Conservation (phyloP, 2,888 invertebrate species). For the Hyles lineata region DNA sequence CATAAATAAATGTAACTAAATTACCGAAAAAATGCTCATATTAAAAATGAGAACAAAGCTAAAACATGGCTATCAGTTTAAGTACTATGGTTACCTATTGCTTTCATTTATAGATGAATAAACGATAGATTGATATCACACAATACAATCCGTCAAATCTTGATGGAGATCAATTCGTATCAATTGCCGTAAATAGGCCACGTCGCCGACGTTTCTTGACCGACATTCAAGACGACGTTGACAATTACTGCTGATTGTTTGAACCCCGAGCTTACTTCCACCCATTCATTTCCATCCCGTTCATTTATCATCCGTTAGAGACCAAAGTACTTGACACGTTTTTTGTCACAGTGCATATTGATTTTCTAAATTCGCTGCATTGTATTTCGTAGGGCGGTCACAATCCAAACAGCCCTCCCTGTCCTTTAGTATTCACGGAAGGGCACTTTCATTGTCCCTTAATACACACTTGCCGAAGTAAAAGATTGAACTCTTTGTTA, state of each 20-base stretch:
- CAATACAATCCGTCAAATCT: constrained; percentile 36
- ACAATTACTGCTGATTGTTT: constrained; percentile 60
- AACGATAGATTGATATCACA: constrained; percentile 25
- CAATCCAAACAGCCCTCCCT: not conserved
- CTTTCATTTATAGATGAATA: constrained; percentile 22
- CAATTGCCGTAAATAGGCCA: constrained; percentile 67
- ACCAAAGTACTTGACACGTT: constrained; percentile 33
- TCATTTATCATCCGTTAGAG: constrained; percentile 40
- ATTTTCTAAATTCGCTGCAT: constrained; percentile 9
- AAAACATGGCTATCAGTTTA: not conserved
- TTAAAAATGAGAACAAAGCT: not conserved
- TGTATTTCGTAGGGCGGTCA: not conserved
- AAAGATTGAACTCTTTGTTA: constrained; percentile 60
- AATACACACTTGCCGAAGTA: constrained; percentile 54
- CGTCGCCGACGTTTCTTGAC: constrained; percentile 54
- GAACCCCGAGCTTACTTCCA: constrained; percentile 51
- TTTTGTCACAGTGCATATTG: not conserved
- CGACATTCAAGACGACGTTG: constrained; percentile 56
- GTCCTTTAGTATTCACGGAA: not conserved
- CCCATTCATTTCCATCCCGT: constrained; percentile 57
- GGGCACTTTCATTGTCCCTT: constrained; percentile 48
- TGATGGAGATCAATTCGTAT: constrained; percentile 66
- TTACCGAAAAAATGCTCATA: not conserved
- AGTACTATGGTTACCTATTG: not conserved
- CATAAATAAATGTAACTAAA: not conserved